A percentile compares a stretch with the other conserved stretches of the same genome.
Conservation (phyloP, 2,113 vertebrate species). For the Syrrhaptes paradoxus region DNA sequence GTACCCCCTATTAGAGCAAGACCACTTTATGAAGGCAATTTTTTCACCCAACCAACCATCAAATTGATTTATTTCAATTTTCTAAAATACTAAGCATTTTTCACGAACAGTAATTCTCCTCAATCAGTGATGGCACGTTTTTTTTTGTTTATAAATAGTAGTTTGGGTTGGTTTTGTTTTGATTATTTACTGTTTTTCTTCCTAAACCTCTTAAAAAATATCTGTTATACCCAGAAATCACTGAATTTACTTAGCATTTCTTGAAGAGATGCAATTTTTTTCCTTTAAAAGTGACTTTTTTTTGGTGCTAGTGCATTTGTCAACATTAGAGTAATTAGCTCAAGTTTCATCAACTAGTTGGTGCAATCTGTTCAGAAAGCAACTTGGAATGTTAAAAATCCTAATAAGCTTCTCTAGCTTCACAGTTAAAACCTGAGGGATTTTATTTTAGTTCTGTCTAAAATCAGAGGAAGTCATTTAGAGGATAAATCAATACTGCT, state of each 20-base stretch:
- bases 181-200: not conserved
- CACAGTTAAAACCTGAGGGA: slow-evolving; percentile 31
- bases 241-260: slow-evolving; percentile 68
- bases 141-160: not conserved
- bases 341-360: slow-evolving; percentile 78
- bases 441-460: slow-evolving; percentile 29
- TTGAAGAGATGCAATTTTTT: slow-evolving; percentile 68
- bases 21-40: not conserved
- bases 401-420: slow-evolving; percentile 58
- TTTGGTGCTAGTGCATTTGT: slow-evolving; percentile 74
- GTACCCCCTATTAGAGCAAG: not conserved
- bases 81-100: slow-evolving; percentile 18
- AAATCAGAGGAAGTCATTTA: slow-evolving; percentile 21
- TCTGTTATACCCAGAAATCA: slow-evolving; percentile 57
- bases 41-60: not conserved
- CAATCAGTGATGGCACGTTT: not conserved
- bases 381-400: slow-evolving; percentile 74
- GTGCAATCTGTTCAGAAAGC: slow-evolving; percentile 79
- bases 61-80: not conserved
- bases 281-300: slow-evolving; percentile 67
- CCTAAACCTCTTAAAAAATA: slow-evolving; percentile 45
- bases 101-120: slow-evolving; percentile 22
- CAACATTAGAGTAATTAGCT: slow-evolving; percentile 83
- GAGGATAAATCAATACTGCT: not conserved
- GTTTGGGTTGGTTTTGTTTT: not conserved